Conservation (phyloP, 1,140 invertebrate genomes). For the Yoshiicerus persimilis region DNA sequence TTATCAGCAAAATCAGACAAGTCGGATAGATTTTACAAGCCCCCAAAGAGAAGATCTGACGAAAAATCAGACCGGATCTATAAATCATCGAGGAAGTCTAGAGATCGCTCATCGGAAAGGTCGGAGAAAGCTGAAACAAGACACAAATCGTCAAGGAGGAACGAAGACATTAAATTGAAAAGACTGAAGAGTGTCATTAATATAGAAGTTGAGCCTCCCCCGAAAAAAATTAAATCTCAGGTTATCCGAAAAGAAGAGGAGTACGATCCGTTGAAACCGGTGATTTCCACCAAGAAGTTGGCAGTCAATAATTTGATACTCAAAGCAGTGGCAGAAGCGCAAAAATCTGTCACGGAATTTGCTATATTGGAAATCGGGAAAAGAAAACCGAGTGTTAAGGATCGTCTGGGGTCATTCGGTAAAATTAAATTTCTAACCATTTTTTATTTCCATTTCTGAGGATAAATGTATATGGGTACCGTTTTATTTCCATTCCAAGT, state of each 20-base stretch:
- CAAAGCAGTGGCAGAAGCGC: background rate
- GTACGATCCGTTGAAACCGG: background rate
- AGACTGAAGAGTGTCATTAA: background rate
- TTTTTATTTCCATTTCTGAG: background rate
- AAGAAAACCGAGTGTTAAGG: background rate
- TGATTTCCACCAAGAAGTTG: background rate
- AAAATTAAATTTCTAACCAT: background rate
- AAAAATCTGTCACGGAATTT: background rate
- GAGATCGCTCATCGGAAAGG: background rate
- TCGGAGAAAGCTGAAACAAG: background rate
- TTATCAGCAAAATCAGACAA: background rate
- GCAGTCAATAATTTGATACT: background rate
- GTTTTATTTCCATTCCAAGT: no score
- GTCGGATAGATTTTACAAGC: background rate
- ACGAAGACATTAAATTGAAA: background rate
- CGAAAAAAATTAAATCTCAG: background rate
- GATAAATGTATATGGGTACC: background rate
- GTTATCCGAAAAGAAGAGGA: background rate
- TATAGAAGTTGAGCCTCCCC: background rate
- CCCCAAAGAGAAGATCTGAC: background rate
- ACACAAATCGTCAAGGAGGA: background rate
- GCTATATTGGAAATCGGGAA: background rate
- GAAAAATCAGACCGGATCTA: background rate
- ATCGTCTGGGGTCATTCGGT: background rate
- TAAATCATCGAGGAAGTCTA: background rate